Evolutionary conservation across 30 jellyfish, hydroid and myxozoan genomes (phyloP).

Genomic region (Morbakka virulenta): DNA sequence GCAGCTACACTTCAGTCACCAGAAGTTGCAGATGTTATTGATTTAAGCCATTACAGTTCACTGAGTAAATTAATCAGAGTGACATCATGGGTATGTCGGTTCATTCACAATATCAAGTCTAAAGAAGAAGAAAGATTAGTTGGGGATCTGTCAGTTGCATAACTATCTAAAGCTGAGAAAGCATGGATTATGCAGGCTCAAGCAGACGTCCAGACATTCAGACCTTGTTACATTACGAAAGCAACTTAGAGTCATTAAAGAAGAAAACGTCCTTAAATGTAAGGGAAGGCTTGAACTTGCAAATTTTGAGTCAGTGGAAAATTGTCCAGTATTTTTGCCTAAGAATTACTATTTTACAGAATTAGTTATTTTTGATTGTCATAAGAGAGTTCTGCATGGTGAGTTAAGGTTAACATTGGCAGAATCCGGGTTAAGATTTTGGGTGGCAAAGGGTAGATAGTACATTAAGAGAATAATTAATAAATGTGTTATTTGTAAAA

Average conservation of each 20-base stretch:
- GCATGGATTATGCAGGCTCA: not conserved
- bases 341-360: not conserved
- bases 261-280: not conserved
- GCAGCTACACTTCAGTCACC: not conserved
- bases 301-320: not conserved
- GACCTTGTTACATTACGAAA: not conserved
- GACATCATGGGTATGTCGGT: not conserved
- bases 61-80: not conserved
- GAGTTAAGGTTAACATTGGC: conserved; percentile 9
- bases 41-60: not conserved
- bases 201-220: not conserved
- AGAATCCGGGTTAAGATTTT: conserved; percentile 9
- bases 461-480: not conserved
- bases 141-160: not conserved
- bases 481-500: conserved; percentile 7
- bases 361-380: not conserved
- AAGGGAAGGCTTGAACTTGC: conserved; percentile 4
- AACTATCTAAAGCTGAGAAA: not conserved
- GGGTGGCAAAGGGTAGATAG: conserved; percentile 51
- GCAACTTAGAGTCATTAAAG: not conserved
- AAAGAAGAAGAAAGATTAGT: not conserved
- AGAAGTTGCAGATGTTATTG: not conserved
- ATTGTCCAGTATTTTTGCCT: not conserved
- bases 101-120: not conserved
- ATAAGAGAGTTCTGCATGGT: not conserved